Evolutionary conservation across 2,888 invertebrate species (phyloP), one percentile per base, ranked within the genome.

Genomic region (Cistogaster globosa): DNA sequence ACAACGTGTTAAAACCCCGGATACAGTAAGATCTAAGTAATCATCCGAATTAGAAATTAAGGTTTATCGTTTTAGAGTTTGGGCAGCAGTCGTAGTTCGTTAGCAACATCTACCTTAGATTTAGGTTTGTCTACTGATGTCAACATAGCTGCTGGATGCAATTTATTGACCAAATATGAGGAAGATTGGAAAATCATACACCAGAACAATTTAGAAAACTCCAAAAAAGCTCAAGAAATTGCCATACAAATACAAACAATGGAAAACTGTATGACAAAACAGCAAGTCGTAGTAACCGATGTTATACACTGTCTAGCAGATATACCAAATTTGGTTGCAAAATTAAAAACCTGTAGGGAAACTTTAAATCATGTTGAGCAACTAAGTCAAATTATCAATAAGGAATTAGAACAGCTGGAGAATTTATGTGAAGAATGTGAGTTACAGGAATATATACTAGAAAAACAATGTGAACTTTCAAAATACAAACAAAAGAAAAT

Each of bases 161-260:
- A 94, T 88, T 90, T 96, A 60, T 90, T 96, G 62, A 93, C 94
- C 71, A 94, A 94, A 88, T 96, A 94, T 90, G 95, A 96, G 90
- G 92, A 94, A 57, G 93, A 94, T 77, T 96, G 96, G 96, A 94
- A 94, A 80, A 93, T 94, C 80, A 90, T 96, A 18, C 96, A 95
- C 87, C 92, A 93, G 76, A 90, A 94, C 51, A 94, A 95, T 65
- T 95, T 95, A 88, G 93, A 94, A 68, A 96, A 96, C 91, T 95
- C 95, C 2, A 93, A 91, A 68, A 92, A 91, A 60, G 94, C 94
- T 0, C 92, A 93, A 1, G 84, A 90, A 20, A 88, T 93, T n/a
- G 93, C 94, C 67, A 88, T 90, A 58, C 90, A 92, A 77, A 94
- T 95, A 58, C 90, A 92, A 9, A 88, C 87, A 53, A 90, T 95